A percentile compares a stretch with the other conserved stretches of the same genome.
Conservation (phyloP, 2,888 invertebrate species). For the Diplolepis rosae region DNA sequence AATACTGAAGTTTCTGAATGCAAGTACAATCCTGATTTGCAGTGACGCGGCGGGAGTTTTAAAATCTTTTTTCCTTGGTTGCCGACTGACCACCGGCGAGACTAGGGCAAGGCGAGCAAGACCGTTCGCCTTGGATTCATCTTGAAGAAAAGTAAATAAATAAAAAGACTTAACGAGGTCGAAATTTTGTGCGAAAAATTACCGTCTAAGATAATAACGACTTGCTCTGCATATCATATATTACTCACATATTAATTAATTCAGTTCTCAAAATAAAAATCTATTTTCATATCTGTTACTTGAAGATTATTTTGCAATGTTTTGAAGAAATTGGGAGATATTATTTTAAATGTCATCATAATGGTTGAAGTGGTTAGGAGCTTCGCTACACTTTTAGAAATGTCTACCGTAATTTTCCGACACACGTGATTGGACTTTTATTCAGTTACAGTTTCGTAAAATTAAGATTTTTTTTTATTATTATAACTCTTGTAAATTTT, state of each 20-base stretch:
- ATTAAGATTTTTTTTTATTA: too few species aligned
- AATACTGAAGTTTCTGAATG: neutral
- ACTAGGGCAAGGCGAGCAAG: conserved; percentile 56
- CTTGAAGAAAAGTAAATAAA: conserved; percentile 39
- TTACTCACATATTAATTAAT: too few species aligned
- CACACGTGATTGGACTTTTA: too few species aligned
- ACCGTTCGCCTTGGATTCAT: conserved; percentile 53
- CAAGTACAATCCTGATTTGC: conserved; percentile 24
- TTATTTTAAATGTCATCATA: too few species aligned
- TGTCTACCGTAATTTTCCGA: too few species aligned
- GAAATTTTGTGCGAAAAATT: conserved; percentile 39
- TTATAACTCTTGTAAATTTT: too few species aligned
- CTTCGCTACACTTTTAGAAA: too few species aligned
- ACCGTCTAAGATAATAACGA: neutral
- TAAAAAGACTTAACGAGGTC: conserved; percentile 44
- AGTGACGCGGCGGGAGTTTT: conserved; percentile 11
- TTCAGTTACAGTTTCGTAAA: too few species aligned
- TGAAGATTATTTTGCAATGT: too few species aligned
- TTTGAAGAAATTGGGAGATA: too few species aligned
- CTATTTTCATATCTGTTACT: neutral
- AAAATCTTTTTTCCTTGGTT: conserved; percentile 39
- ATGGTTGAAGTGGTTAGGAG: too few species aligned
- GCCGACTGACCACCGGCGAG: conserved; percentile 40
- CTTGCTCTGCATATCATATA: neutral
- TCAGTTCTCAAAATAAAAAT: neutral